Conservation (phyloP, 2,113 vertebrate species). For the Prietella phreatophila region DNA sequence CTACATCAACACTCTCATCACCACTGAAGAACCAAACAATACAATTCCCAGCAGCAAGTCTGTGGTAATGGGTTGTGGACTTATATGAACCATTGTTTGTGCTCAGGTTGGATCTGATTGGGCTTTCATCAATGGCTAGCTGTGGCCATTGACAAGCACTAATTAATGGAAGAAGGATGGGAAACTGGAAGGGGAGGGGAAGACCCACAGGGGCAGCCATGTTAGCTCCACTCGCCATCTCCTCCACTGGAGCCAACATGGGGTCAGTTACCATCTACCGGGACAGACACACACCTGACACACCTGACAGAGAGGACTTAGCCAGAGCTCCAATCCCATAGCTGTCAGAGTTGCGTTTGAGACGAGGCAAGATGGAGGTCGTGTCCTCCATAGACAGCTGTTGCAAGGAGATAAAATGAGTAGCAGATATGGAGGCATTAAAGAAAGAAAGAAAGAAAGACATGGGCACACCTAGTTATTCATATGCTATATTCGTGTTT, state of each 20-base stretch:
- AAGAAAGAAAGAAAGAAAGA: neutral
- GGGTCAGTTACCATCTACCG: conserved; percentile 72
- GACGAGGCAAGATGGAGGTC: conserved; percentile 94
- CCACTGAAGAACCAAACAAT: conserved; percentile 50
- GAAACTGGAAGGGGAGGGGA: conserved; percentile 57
- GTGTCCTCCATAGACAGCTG: conserved; percentile 99
- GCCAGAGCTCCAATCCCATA: conserved; percentile 98
- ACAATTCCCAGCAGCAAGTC: conserved; percentile 67
- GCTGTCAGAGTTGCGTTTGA: conserved; percentile 88
- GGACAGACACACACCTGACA: conserved; percentile 83
- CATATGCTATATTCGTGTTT: neutral
- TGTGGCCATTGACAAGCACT: conserved; percentile 71
- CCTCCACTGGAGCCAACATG: conserved; percentile 72
- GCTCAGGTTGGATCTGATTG: conserved; percentile 59
- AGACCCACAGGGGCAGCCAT: conserved; percentile 75
- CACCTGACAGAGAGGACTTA: conserved; percentile 98
- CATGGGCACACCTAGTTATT: neutral
- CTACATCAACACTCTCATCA: conserved; percentile 38
- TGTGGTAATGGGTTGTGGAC: conserved; percentile 63
- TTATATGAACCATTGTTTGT: conserved; percentile 60
- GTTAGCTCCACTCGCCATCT: conserved; percentile 72
- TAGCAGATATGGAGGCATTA: neutral
- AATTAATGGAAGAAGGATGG: conserved; percentile 65
- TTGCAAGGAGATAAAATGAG: conserved; percentile 17
- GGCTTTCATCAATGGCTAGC: conserved; percentile 71